Conservation (phyloP, 2,888 invertebrate genomes). For the Trachelus troglodyta region DNA sequence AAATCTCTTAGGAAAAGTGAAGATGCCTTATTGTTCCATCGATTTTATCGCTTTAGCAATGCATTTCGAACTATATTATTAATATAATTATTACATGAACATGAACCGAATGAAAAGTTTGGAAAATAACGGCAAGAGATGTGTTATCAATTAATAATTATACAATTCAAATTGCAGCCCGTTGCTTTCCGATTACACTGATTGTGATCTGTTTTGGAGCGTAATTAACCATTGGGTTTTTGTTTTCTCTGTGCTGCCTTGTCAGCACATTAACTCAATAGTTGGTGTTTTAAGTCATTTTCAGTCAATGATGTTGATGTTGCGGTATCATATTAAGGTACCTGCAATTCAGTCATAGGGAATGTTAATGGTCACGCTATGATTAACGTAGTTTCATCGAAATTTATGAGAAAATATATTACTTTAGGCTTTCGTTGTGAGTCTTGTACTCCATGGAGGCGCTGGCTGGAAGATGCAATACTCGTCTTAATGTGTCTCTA, state of each 20-base stretch:
- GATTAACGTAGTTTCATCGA: neutral
- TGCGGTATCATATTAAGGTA: slow-evolving; percentile 25
- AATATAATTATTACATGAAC: neutral
- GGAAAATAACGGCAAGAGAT: neutral
- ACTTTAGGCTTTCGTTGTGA: slow-evolving; percentile 85
- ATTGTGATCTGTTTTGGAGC: neutral
- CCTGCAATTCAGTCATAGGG: slow-evolving; percentile 10
- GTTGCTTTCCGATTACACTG: neutral
- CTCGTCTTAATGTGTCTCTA: slow-evolving; percentile 92
- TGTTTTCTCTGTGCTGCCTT: neutral
- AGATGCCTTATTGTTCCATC: neutral
- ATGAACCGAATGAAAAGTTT: neutral
- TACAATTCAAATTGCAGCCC: neutral
- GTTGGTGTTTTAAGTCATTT: slow-evolving; percentile 8
- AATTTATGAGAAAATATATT: slow-evolving; percentile 45
- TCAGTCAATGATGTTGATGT: slow-evolving; percentile 25
- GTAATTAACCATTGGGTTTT: neutral
- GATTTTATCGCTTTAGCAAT: neutral
- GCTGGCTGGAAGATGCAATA: slow-evolving; percentile 93
- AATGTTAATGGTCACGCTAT: neutral
- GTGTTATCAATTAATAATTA: neutral
- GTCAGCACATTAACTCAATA: slow-evolving; percentile 13
- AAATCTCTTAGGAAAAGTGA: neutral
- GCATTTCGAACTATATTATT: neutral
- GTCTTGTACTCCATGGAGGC: slow-evolving; percentile 96